Percentiles rank a stretch among this genome's conserved stretches.
Evolutionary conservation across 2,888 invertebrate genomes (phyloP).

Genomic region (Ceramica pisi): DNA sequence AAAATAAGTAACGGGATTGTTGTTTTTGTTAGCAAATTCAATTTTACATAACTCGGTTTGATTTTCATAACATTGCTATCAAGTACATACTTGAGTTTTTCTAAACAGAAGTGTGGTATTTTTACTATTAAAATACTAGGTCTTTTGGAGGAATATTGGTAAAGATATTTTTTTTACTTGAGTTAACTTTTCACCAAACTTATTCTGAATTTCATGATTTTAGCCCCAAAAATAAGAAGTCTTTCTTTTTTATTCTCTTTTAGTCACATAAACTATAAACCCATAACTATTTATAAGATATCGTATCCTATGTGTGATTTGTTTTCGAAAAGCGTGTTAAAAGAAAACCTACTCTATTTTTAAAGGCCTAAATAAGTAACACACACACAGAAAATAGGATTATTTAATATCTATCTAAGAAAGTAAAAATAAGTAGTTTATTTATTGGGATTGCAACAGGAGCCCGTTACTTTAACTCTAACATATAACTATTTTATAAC

Average conservation of each 20-base stretch:
- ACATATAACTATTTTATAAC: no score
- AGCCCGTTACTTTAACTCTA: not conserved
- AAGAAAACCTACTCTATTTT: not conserved
- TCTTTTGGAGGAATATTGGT: not conserved
- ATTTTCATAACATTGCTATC: not conserved
- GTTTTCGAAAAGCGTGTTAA: not conserved
- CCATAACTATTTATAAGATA: not conserved
- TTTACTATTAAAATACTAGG: not conserved
- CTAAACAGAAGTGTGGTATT: no score
- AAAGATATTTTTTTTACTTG: not conserved
- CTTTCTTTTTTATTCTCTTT: not conserved
- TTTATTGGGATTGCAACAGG: not conserved
- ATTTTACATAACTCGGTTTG: not conserved
- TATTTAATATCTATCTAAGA: not conserved
- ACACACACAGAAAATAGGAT: not conserved
- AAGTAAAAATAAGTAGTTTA: not conserved
- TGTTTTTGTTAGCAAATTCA: not conserved
- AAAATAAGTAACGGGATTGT: not conserved
- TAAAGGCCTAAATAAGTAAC: not conserved
- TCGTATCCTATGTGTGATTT: not conserved
- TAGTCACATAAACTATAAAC: not conserved
- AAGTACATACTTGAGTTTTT: not conserved
- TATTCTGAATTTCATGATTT: conserved; percentile 9
- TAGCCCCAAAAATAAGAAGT: not conserved
- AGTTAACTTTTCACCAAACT: not conserved